phyloP scores from a whole-genome alignment of 1,140 invertebrate species.

The Branchinecta lindahli region DNA sequence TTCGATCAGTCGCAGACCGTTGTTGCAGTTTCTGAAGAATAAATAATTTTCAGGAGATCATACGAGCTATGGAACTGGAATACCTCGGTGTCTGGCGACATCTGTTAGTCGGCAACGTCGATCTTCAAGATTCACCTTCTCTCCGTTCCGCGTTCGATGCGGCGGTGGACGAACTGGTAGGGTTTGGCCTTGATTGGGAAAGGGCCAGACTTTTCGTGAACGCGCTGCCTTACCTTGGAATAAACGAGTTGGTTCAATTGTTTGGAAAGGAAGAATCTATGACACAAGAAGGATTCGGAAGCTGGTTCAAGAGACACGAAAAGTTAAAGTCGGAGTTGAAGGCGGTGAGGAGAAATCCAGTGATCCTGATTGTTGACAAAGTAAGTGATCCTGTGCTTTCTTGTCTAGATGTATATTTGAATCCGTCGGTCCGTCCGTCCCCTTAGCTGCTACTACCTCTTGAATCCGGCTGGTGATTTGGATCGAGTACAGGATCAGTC shows the following conservation, averaged over 20 bases:
- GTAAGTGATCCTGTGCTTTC: not conserved
- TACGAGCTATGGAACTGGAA: slow-evolving; percentile 2
- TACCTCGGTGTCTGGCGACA: not conserved
- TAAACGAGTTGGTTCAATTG: not conserved
- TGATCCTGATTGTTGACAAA: not conserved
- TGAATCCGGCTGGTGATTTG: slow-evolving; percentile 53
- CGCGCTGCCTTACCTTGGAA: not conserved
- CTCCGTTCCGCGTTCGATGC: not conserved
- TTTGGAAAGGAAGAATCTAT: not conserved
- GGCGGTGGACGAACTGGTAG: not conserved
- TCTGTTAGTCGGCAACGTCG: not conserved
- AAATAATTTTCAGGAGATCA: not conserved
- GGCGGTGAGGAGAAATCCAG: not conserved
- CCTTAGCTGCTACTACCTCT: slow-evolving; percentile 40
- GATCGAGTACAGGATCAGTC: slow-evolving; percentile 41
- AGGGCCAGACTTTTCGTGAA: not conserved
- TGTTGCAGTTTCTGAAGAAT: too few species aligned
- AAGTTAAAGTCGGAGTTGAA: not conserved
- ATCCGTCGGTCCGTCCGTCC: slow-evolving; percentile 34
- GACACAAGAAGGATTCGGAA: not conserved
- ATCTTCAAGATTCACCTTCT: not conserved
- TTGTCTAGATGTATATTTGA: not conserved
- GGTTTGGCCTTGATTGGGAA: not conserved
- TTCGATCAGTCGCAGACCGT: too few species aligned
- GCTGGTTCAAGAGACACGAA: not conserved